These are phyloP conservation scores for Lycodopsis pacificus DNA, from an alignment of 2,797 vertebrate genomes.

Conservation along the genomic window DNA sequence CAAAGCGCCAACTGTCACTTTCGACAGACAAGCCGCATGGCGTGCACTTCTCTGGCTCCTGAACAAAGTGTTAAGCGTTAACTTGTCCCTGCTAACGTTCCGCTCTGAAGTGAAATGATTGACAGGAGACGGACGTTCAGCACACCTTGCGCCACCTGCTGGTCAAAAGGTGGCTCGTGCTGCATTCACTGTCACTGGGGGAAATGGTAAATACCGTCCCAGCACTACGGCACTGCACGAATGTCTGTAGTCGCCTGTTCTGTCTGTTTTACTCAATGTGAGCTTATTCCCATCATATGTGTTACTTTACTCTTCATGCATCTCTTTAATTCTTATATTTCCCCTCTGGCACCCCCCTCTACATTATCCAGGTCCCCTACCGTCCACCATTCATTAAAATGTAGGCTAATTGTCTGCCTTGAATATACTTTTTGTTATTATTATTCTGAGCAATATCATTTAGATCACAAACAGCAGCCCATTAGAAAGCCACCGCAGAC, in stretches of 20 bases:
- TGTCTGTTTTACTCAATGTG: background rate
- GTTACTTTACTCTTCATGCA: too few species aligned
- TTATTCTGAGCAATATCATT: too few species aligned
- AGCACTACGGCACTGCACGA: background rate
- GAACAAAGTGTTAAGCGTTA: constrained; percentile 42
- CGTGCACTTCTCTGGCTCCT: constrained; percentile 51
- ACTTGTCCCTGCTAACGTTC: background rate
- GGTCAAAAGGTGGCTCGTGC: constrained; percentile 31
- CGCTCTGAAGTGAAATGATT: constrained; percentile 46
- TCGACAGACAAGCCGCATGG: constrained; percentile 55
- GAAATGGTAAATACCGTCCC: background rate
- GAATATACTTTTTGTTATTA: too few species aligned
- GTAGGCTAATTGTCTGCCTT: background rate
- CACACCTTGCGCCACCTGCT: constrained; percentile 66
- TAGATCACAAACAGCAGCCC: too few species aligned
- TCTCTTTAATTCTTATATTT: background rate
- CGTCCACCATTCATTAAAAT: background rate
- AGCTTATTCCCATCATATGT: too few species aligned
- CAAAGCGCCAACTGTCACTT: constrained; percentile 48
- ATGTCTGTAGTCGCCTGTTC: background rate
- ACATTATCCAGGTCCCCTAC: background rate
- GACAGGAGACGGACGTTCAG: constrained; percentile 17
- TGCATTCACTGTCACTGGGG: constrained; percentile 7
- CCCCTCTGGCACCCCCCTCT: background rate
- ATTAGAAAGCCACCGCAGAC: background rate